These are phyloP conservation scores for Amphimallon solstitiale DNA, from an alignment of 2,888 invertebrate genomes.

Conservation along the genomic window DNA sequence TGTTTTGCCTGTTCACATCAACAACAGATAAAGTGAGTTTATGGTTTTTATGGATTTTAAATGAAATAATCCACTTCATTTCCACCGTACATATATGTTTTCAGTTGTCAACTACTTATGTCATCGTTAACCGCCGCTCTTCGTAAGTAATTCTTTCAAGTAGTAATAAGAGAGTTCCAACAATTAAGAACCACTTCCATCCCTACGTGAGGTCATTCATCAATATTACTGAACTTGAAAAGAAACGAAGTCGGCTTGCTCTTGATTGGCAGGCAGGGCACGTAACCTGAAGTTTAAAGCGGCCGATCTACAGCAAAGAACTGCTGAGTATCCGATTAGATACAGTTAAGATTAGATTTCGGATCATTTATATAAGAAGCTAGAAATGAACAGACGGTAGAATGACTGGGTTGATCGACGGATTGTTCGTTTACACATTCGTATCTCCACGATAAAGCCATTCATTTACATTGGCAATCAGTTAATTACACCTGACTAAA, in stretches of 20 bases:
- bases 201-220: not conserved
- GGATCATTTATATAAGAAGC: slow-evolving; percentile 42
- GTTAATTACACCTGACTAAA: not conserved
- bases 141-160: not conserved
- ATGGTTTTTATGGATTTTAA: slow-evolving; percentile 20
- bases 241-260: not conserved
- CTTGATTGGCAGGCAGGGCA: slow-evolving; percentile 55
- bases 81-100: not conserved
- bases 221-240: not conserved
- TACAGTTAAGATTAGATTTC: slow-evolving; percentile 35
- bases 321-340: slow-evolving; percentile 37
- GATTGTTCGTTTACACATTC: slow-evolving; percentile 10
- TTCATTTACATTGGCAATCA: slow-evolving; percentile 32
- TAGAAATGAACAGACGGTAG: not conserved
- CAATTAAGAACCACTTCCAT: slow-evolving; percentile 15
- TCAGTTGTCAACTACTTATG: slow-evolving; percentile 3
- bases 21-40: slow-evolving; percentile 5
- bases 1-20: slow-evolving; percentile 1
- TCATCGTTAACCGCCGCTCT: slow-evolving; percentile 1
- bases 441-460: slow-evolving; percentile 15
- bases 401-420: slow-evolving; percentile 9
- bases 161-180: slow-evolving; percentile 7
- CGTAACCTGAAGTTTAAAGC: slow-evolving; percentile 45
- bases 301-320: slow-evolving; percentile 36
- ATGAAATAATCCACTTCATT: slow-evolving; percentile 2